Evolutionary conservation across 2,797 vertebrate genomes (phyloP), one percentile per base, ranked within the genome.

Genomic region (Uromys caudimaculatus): DNA sequence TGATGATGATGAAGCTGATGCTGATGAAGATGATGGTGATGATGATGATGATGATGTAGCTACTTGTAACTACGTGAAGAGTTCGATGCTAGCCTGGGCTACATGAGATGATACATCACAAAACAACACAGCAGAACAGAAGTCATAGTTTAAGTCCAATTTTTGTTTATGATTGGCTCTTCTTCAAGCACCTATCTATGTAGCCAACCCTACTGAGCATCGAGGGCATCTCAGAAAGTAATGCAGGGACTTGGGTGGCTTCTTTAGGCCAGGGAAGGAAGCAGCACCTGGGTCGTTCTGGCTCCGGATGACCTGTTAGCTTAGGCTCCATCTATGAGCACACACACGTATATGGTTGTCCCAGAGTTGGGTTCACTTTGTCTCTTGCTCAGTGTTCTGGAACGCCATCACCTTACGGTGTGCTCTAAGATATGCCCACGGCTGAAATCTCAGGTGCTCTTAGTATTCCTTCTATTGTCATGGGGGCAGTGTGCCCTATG

Each of bases 231-330:
- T 41, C 1, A 1, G 3, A 41, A 47, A 69, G 58, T 44, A 3
- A 64, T 0, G 3, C 27, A 7, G 4, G 27, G 73, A 3, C 12
- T 71, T 54, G 32, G 35, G 11, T 69, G 24, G 54, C 47, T 69
- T 19, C 24, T 58, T 75, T 64, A 27, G 73, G 38, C 8, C 35
- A 16, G 9, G 1, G 44, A 93, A 13, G 50, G 21, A 79, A 54
- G 3, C 11, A 21, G 0, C 3, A 1, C 54, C 10, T 10, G 35
- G 3, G 2, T 16, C 11, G 32, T 17, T 52, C 35, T 44, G 2
- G 27, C 21, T 50, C 71, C 24, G 10, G 4, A 17, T 75, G 9
- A 62, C 14, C 32, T 62, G 4, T n/a, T 35, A 35, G 1, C 13
- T 60, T 9, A 9, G 50, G 52, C 14, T 85, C 32, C 41, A 0